Evolutionary conservation across 2,113 vertebrate species (phyloP).

Genomic region (Ascaphus truei): DNA sequence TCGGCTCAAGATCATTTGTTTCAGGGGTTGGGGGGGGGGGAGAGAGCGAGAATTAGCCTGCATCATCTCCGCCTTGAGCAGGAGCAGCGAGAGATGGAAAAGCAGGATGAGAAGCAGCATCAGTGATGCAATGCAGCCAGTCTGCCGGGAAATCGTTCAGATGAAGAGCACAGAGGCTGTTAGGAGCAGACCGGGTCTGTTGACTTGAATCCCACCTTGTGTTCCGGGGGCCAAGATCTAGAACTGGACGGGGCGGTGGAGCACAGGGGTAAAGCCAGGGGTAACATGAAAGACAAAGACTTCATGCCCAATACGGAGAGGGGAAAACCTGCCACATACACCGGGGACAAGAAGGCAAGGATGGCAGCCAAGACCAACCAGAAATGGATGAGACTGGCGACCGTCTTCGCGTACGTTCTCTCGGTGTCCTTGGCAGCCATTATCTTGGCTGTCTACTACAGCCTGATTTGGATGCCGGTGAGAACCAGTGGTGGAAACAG

Average conservation of each 20-base stretch:
- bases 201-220: background rate
- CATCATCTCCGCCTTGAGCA: background rate
- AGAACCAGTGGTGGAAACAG: slow-evolving; percentile 57
- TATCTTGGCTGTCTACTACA: slow-evolving; percentile 95
- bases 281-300: slow-evolving; percentile 89
- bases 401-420: slow-evolving; percentile 93
- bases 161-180: background rate
- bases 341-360: slow-evolving; percentile 97
- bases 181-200: background rate
- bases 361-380: slow-evolving; percentile 98
- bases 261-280: slow-evolving; percentile 86
- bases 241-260: slow-evolving; percentile 79
- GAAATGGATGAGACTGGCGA: slow-evolving; percentile 97
- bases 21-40: too few relatives aligned
- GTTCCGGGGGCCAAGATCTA: background rate
- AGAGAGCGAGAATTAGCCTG: slow-evolving; percentile 11
- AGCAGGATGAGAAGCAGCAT: background rate
- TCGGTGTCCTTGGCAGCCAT: slow-evolving; percentile 96
- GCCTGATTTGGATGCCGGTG: slow-evolving; percentile 91
- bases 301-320: slow-evolving; percentile 89
- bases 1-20: slow-evolving; percentile 1
- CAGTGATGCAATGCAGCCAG: slow-evolving; percentile 19
- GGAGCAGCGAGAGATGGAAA: background rate
- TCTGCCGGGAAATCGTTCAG: slow-evolving; percentile 11
- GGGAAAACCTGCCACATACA: slow-evolving; percentile 95